A percentile compares a stretch with the other conserved stretches of the same genome.
Evolutionary conservation across 2,888 invertebrate species (phyloP).

Genomic region (Troglohyphantes excavatus): DNA sequence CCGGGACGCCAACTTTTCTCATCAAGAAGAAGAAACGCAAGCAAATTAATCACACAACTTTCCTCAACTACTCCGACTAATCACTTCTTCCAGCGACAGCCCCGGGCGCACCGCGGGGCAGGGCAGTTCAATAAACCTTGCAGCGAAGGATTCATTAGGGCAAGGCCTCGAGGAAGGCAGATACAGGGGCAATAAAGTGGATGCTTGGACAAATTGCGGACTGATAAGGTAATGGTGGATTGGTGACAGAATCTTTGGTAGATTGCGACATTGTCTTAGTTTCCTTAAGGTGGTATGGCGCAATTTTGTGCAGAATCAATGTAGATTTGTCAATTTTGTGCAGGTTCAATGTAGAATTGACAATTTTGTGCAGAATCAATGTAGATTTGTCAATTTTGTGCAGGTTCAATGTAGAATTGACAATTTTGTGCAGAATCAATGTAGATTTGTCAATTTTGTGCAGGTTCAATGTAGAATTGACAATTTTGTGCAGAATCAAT

Average conservation of each 20-base stretch:
- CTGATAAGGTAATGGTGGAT: not conserved
- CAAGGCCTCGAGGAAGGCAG: constrained; percentile 8
- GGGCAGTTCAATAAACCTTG: constrained; percentile 71
- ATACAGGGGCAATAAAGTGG: constrained; percentile 44
- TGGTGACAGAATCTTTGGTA: not conserved
- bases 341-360: too few relatives aligned
- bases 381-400: too few relatives aligned
- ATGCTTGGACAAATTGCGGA: not conserved
- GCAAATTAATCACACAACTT: constrained; percentile 37
- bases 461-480: too few relatives aligned
- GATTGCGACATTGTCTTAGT: not conserved
- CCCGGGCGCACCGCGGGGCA: constrained; percentile 44
- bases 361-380: too few relatives aligned
- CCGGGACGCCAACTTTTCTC: not conserved
- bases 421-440: too few relatives aligned
- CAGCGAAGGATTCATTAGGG: constrained; percentile 62
- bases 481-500: too few relatives aligned
- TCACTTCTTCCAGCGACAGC: constrained; percentile 30
- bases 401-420: too few relatives aligned
- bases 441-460: too few relatives aligned
- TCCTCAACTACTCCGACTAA: constrained; percentile 28
- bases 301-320: too few relatives aligned
- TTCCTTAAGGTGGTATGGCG: too few relatives aligned
- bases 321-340: too few relatives aligned
- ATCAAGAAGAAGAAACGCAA: not conserved